phyloP scores from a whole-genome alignment of 2,888 invertebrate species.

The Quadroppia sp. region DNA sequence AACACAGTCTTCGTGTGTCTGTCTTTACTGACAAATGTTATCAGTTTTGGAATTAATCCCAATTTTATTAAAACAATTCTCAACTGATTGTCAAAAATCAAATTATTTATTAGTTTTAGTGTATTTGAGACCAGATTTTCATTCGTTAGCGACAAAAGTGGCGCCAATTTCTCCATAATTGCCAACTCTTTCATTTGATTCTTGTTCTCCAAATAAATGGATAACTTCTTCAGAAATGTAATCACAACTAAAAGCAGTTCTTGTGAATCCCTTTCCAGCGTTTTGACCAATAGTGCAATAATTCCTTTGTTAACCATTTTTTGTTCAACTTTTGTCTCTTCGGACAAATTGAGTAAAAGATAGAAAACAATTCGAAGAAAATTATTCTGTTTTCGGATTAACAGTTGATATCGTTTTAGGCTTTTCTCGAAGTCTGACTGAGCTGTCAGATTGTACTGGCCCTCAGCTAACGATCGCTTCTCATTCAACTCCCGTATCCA shows the following conservation, averaged over 20 bases:
- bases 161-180: conserved; percentile 76
- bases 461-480: conserved; percentile 49
- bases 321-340: conserved; percentile 89
- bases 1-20: conserved; percentile 50
- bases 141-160: conserved; percentile 63
- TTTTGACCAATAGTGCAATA: conserved; percentile 77
- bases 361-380: conserved; percentile 72
- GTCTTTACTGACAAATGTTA: conserved; percentile 72
- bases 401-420: conserved; percentile 68
- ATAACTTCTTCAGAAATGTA: conserved; percentile 90
- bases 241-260: conserved; percentile 84
- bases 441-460: conserved; percentile 29
- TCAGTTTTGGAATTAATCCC: conserved; percentile 82
- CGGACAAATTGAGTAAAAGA: conserved; percentile 87
- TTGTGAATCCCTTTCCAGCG: conserved; percentile 73
- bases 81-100: conserved; percentile 86
- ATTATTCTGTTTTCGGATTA: conserved; percentile 74
- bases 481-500: conserved; percentile 63
- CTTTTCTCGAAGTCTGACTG: conserved; percentile 68
- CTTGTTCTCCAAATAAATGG: conserved; percentile 90
- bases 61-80: conserved; percentile 82
- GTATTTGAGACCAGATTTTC: conserved; percentile 57
- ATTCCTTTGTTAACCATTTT: conserved; percentile 95
- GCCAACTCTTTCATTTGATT: conserved; percentile 71
- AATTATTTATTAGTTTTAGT: conserved; percentile 82